Conservation (phyloP, 1,140 invertebrate genomes). For the Heliconius congener region DNA sequence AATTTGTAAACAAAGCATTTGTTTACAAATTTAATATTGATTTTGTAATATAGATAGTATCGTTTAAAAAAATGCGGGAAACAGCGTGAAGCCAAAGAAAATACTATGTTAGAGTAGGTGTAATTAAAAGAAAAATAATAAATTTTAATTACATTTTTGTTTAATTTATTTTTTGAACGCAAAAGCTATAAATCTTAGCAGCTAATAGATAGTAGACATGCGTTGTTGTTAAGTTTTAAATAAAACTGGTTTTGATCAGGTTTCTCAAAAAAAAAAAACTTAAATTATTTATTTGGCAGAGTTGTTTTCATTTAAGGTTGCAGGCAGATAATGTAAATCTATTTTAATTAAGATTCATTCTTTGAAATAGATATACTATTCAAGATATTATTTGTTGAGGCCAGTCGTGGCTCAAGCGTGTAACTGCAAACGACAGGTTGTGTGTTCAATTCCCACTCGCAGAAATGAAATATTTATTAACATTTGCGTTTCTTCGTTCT, state of each 20-base stretch:
- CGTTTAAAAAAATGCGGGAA: no score
- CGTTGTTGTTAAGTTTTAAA: neutral
- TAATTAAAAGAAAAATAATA: neutral
- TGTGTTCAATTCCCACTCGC: no score
- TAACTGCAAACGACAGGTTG: no score
- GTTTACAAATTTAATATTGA: no score
- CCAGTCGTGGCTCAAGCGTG: no score
- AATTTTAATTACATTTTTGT: neutral
- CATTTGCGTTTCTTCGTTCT: no score
- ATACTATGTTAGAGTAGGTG: no score
- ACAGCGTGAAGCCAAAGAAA: no score
- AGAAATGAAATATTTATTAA: no score
- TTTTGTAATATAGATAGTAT: neutral
- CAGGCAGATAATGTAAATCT: neutral
- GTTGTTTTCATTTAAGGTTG: neutral
- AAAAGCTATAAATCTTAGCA: slow-evolving; percentile 2
- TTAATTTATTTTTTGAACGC: neutral
- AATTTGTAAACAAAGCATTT: no score
- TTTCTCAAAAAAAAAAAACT: neutral
- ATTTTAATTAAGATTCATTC: neutral
- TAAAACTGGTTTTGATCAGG: neutral
- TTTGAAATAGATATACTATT: neutral
- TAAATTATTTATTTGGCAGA: neutral
- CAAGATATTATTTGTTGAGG: no score
- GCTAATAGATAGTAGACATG: slow-evolving; percentile 5